A percentile compares a stretch with the other conserved stretches of the same genome.
Evolutionary conservation across 1,140 invertebrate genomes (phyloP).

Genomic region (Solenopsis invicta): DNA sequence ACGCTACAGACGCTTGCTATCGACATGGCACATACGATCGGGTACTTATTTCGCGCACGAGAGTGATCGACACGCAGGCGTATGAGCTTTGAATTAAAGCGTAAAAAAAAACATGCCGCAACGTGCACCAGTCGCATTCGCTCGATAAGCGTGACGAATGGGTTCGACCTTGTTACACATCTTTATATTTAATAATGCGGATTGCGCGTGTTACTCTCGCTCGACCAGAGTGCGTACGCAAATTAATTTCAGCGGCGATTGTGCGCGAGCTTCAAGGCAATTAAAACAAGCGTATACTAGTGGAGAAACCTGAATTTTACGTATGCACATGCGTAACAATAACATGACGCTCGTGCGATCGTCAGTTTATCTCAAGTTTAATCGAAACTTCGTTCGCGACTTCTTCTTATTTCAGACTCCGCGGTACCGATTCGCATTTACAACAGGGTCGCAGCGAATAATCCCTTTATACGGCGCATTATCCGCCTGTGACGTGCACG

Average conservation of each 20-base stretch:
- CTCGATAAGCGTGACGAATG: neutral
- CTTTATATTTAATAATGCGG: conserved; percentile 9
- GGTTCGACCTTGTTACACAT: neutral
- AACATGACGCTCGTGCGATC: neutral
- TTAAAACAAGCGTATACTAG: neutral
- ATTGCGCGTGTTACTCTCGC: neutral
- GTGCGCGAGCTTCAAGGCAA: neutral
- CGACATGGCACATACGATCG: neutral
- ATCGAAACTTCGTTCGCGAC: conserved; percentile 17
- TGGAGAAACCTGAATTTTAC: neutral
- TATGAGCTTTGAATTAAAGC: neutral
- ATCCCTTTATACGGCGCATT: conserved; percentile 54
- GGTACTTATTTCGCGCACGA: conserved; percentile 1
- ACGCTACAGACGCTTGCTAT: neutral
- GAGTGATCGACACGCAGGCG: neutral
- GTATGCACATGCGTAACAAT: neutral
- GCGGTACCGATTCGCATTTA: conserved; percentile 35
- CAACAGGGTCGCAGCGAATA: conserved; percentile 27
- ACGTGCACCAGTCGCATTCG: neutral
- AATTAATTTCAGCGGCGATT: neutral
- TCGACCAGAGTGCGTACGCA: neutral
- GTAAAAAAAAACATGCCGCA: neutral
- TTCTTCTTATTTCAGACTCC: conserved; percentile 17
- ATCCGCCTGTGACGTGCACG: conserved; percentile 41
- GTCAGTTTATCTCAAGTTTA: conserved; percentile 16